Conservation (phyloP, 1,140 invertebrate species). For the Tetranychus cinnabarinus region DNA sequence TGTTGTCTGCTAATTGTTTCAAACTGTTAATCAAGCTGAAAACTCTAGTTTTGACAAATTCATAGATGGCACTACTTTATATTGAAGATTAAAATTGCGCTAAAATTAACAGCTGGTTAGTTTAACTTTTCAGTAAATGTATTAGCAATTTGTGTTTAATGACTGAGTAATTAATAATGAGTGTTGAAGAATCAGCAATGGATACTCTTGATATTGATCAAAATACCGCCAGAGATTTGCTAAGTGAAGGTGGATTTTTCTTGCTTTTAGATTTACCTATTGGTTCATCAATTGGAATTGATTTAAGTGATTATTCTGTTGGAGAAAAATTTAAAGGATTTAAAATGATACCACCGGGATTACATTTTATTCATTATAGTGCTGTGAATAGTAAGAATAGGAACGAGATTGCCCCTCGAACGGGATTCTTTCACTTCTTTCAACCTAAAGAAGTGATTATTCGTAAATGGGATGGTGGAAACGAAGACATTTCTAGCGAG, state of each 20-base stretch:
- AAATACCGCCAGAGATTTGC: slow-evolving; percentile 44
- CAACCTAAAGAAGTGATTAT: slow-evolving; percentile 54
- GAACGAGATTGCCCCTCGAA: slow-evolving; percentile 31
- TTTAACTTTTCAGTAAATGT: too few relatives aligned
- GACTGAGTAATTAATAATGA: too few relatives aligned
- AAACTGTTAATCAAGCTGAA: too few relatives aligned
- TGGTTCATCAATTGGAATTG: slow-evolving; percentile 40
- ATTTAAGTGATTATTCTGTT: slow-evolving; percentile 78
- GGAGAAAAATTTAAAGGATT: slow-evolving; percentile 76
- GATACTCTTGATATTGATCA: slow-evolving; percentile 36
- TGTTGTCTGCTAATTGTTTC: too few relatives aligned
- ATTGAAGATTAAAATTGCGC: too few relatives aligned
- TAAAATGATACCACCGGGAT: slow-evolving; percentile 85
- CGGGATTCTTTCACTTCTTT: slow-evolving; percentile 77
- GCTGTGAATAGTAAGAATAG: slow-evolving; percentile 26
- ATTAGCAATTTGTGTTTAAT: too few relatives aligned
- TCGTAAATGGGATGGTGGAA: slow-evolving; percentile 47
- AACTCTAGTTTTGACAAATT: too few relatives aligned
- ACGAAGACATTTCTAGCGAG: slow-evolving; percentile 30
- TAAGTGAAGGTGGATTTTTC: slow-evolving; percentile 55
- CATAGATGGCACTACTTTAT: too few relatives aligned
- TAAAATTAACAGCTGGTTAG: too few relatives aligned
- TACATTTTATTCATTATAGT: slow-evolving; percentile 84
- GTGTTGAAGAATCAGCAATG: too few relatives aligned
- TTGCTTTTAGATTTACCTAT: slow-evolving; percentile 23